Evolutionary conservation across 92 coral and sea anemone species (phyloP), one percentile per base, ranked within the genome.

Genomic region (Blastomussa wellsi): DNA sequence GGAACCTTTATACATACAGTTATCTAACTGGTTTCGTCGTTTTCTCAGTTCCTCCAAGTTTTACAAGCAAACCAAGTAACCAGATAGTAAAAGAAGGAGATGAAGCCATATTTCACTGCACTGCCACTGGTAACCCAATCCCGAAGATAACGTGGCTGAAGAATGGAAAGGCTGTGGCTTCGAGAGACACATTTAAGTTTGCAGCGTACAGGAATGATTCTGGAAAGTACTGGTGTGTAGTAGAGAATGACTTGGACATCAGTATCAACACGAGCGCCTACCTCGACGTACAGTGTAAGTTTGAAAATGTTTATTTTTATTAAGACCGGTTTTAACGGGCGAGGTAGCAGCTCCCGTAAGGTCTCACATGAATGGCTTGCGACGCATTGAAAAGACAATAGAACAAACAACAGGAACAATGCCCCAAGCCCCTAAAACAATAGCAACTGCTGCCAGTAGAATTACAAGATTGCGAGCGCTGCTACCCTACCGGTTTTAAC

Each of bases 281-380:
- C 28, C 75, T 82, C 38, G 86, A 82, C 10, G 86, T 82, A 5
- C 86, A 82, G 22, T 82, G 86, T 82, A 71, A 70, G 86, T 82
- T 10, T 20, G 7, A 62, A 19, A 19, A 13, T 7, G 55, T 17
- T 77, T 44, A 0, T 44, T 44, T 44, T 44, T 44, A 44, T 44
- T 44, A 44, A n/a, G n/a, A n/a, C n/a, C n/a, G n/a, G n/a, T n/a
- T n/a, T n/a, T n/a, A n/a, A n/a, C n/a, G n/a, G n/a, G n/a, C n/a
- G n/a, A n/a, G n/a, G n/a, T n/a, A n/a, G n/a, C n/a, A n/a, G n/a
- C n/a, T n/a, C n/a, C n/a, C n/a, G n/a, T n/a, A n/a, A n/a, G n/a
- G n/a, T n/a, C n/a, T n/a, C n/a, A n/a, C n/a, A n/a, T n/a, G n/a
- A n/a, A n/a, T n/a, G n/a, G n/a, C n/a, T n/a, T n/a, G n/a, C n/a